Percentiles rank a stretch among this genome's conserved stretches.
Evolutionary conservation across 2,797 vertebrate genomes (phyloP).

Genomic region (Sebastes alutus): DNA sequence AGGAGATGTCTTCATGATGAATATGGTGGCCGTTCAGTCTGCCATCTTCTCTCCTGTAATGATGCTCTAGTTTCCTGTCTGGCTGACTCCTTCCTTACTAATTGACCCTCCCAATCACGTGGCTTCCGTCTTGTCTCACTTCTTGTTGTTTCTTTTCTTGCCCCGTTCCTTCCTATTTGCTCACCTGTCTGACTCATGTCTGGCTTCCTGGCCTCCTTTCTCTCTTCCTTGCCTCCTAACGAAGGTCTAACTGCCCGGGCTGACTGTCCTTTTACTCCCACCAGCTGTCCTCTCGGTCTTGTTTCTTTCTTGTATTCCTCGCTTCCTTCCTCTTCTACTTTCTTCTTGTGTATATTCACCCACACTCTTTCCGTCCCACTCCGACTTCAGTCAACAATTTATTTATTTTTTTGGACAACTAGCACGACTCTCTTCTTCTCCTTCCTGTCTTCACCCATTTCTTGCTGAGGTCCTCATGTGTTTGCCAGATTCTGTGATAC

Average conservation of each 20-base stretch:
- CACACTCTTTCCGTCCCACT: neutral
- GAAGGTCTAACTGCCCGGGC: neutral
- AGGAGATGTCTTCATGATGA: neutral
- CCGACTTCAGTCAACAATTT: neutral
- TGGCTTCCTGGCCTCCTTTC: neutral
- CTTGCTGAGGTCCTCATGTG: too few relatives aligned
- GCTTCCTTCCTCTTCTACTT: neutral
- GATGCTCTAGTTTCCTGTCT: neutral
- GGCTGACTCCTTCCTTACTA: neutral
- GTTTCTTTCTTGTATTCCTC: neutral
- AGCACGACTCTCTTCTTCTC: too few relatives aligned
- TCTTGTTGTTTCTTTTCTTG: neutral
- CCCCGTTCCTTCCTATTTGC: neutral
- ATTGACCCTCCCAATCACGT: neutral
- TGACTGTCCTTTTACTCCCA: neutral
- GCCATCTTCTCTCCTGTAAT: constrained; percentile 4
- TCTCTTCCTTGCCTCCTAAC: neutral
- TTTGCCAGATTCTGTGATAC: too few relatives aligned
- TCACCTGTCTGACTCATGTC: constrained; percentile 7
- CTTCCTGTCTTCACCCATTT: too few relatives aligned
- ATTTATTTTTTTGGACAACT: neutral
- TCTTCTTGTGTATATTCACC: neutral
- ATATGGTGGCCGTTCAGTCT: neutral
- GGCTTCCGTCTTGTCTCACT: neutral
- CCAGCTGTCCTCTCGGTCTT: neutral